Evolutionary conservation across 2,113 vertebrate genomes (phyloP).

Genomic region (Stigmatopora nigra): DNA sequence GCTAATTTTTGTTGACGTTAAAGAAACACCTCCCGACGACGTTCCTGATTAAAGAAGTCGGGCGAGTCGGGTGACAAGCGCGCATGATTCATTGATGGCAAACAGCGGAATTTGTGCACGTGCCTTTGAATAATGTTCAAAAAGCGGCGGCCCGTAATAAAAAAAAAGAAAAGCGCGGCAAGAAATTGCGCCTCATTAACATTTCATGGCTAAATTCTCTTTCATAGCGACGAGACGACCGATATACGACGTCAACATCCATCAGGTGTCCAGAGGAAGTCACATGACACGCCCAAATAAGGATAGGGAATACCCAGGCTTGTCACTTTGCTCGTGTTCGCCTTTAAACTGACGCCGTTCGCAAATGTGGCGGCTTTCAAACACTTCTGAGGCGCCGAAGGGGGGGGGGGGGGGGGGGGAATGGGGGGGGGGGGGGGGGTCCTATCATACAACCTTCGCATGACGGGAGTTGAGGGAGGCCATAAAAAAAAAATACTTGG

Average conservation of each 20-base stretch:
- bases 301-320: slow-evolving; percentile 77
- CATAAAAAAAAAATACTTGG: slow-evolving; percentile 69
- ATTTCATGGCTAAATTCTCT: slow-evolving; percentile 87
- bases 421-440: slow-evolving; percentile 33
- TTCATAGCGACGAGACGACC: slow-evolving; percentile 90
- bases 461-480: slow-evolving; percentile 62
- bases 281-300: slow-evolving; percentile 68
- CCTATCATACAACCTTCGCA: slow-evolving; percentile 54
- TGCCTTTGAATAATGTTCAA: slow-evolving; percentile 92
- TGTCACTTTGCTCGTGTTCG: slow-evolving; percentile 72
- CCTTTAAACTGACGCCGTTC: slow-evolving; percentile 57
- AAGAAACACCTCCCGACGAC: slow-evolving; percentile 70
- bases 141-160: slow-evolving; percentile 85
- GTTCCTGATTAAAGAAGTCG: slow-evolving; percentile 80
- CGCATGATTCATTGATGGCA: slow-evolving; percentile 90
- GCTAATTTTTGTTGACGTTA: slow-evolving; percentile 70
- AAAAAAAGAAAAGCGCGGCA: slow-evolving; percentile 76
- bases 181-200: slow-evolving; percentile 89
- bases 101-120: slow-evolving; percentile 86
- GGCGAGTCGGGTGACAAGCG: slow-evolving; percentile 83
- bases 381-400: slow-evolving; percentile 47
- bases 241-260: slow-evolving; percentile 88
- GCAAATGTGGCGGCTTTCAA: slow-evolving; percentile 52
- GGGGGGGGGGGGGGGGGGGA: slow-evolving; percentile 17
- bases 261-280: slow-evolving; percentile 79